These are phyloP conservation scores for Chaunax sp. DNA, from an alignment of 2,797 vertebrate genomes.

Conservation along the genomic window DNA sequence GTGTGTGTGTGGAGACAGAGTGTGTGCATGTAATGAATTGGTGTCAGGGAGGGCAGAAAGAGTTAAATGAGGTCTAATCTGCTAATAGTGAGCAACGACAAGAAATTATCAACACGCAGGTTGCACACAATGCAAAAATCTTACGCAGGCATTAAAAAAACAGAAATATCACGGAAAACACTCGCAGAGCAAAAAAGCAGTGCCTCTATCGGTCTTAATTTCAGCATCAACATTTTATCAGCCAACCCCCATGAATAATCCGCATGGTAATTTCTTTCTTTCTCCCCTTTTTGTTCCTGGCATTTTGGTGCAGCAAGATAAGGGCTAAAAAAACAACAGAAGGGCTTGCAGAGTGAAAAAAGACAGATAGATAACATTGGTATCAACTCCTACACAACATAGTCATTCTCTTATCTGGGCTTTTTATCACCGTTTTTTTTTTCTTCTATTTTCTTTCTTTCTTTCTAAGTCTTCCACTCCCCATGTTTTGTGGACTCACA, in stretches of 20 bases:
- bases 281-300: slow-evolving; percentile 92
- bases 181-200: slow-evolving; percentile 23
- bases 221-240: slow-evolving; percentile 82
- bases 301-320: slow-evolving; percentile 98
- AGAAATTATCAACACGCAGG: slow-evolving; percentile 64
- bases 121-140: slow-evolving; percentile 51
- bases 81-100: slow-evolving; percentile 59
- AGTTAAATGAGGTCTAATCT: slow-evolving; percentile 81
- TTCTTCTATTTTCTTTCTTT: slow-evolving; percentile 33
- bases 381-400: slow-evolving; percentile 94
- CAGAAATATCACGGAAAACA: slow-evolving; percentile 64
- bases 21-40: slow-evolving; percentile 61
- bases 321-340: slow-evolving; percentile 93
- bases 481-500: slow-evolving; percentile 80
- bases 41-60: slow-evolving; percentile 72
- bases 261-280: slow-evolving; percentile 85
- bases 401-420: slow-evolving; percentile 90
- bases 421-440: slow-evolving; percentile 89
- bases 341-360: slow-evolving; percentile 92
- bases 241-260: slow-evolving; percentile 79
- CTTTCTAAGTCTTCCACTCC: slow-evolving; percentile 62
- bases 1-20: slow-evolving; percentile 26
- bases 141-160: slow-evolving; percentile 40
- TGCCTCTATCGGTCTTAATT: slow-evolving; percentile 81
- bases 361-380: slow-evolving; percentile 96